Evolutionary conservation across 2,113 vertebrate species (phyloP), one percentile per base, ranked within the genome.

Genomic region (Daubentonia madagascariensis): DNA sequence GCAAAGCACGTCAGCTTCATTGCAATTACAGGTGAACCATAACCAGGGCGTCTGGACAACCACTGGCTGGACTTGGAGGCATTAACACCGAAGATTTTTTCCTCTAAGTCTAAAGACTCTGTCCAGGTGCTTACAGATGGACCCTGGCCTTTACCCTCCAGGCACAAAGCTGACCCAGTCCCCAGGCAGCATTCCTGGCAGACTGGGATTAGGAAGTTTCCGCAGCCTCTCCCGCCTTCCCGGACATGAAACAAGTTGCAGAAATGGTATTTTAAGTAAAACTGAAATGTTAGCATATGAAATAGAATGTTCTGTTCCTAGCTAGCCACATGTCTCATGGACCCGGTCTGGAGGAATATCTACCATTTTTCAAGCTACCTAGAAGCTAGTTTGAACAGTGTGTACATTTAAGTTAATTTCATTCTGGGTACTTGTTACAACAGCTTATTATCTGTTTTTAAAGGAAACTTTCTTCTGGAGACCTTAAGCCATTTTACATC

Each of bases 201-300:
- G 9, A n/a, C 1, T 25, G 59, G 5, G 8, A 10, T 17, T 0
- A 40, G 17, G 43, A 35, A 54, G 25, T 7, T 25, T 13, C 1
- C 25, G 7, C 8, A 14, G 1, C 70, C 12, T 81, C 43, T 14
- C 28, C 28, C 1, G 6, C 30, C 8, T 40, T 72, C 0, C 17
- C 8, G 0, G 20, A 10, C 12, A n/a, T 20, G 17, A 86, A 93
- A 30, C 37, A 35, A 48, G 35, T 35, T 35, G 9, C n/a, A 40
- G 17, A 57, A 91, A 17, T 1, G 40, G 50, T 30, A 28, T 45
- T 6, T 72, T 28, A 50, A 50, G 52, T 40, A 57, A 18, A 43
- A 18, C 22, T 78, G 54, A 76, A 59, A 67, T 32, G 18, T 40
- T 25, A 57, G 45, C 32, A 3, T 57, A 3, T 25, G 35, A 70